phyloP scores from a whole-genome alignment of 1,140 invertebrate genomes.

The Cryptotermes secundus region DNA sequence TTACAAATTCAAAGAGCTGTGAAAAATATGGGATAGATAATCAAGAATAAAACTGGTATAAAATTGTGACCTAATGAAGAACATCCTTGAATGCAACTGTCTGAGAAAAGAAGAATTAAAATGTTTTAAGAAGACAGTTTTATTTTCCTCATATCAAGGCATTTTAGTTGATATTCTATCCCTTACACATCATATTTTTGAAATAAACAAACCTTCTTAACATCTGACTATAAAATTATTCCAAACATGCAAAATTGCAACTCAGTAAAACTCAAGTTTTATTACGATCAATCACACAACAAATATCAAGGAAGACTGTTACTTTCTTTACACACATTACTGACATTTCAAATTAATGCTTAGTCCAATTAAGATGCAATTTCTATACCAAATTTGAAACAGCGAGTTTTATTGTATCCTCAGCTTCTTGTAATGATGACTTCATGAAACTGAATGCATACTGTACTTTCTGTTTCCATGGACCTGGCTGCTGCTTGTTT shows the following conservation, averaged over 20 bases:
- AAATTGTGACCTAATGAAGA: background rate
- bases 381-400: background rate
- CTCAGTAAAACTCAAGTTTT: background rate
- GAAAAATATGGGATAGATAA: background rate
- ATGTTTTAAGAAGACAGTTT: too few species aligned
- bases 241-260: background rate
- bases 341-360: background rate
- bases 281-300: background rate
- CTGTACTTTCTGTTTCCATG: background rate
- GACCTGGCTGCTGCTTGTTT: background rate
- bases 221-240: background rate
- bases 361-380: background rate
- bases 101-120: background rate
- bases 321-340: background rate
- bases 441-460: background rate
- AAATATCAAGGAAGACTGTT: background rate
- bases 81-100: background rate
- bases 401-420: background rate
- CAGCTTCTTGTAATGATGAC: background rate
- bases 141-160: background rate
- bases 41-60: background rate
- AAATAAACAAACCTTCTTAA: background rate
- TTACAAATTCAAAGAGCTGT: background rate
- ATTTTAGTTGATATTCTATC: background rate
- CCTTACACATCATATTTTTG: background rate